Base-by-base conservation (phyloP, 1,140 invertebrate genomes). In the Drosophila baimaii region DNA sequence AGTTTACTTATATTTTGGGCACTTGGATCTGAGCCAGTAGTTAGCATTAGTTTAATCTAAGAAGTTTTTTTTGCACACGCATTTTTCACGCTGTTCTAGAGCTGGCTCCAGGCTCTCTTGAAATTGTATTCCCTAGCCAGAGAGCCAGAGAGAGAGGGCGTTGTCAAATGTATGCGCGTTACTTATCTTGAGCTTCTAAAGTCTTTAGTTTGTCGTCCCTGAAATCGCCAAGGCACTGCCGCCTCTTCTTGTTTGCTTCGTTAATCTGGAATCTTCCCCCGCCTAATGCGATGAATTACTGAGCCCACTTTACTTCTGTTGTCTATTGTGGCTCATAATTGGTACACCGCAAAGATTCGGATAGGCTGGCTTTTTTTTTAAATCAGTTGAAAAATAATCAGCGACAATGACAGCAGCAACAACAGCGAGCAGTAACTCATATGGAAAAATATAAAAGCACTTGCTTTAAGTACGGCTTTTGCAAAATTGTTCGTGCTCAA, bases 251-350 rank as follows among this genome's bases (percentile, higher is more conserved):
- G 12, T 17, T 35, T 19, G 35, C 35, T 54, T 31, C 15, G 17
- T 35, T 35, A 27, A 43, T 43, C 23, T 51, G 27, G 12, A 31
- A 12, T 8, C 13, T 52, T 52, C 10, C 35, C n/a, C n/a, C n/a
- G 21, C 21, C 61, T 65, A 46, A 35, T 35, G 31, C 47, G 6
- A 43, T 29, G 19, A 69, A 55, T 70, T 57, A 56, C 68, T 17
- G 51, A 21, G 31, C 27, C 27, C 65, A 57, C 31, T 71, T 70
- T 25, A 27, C 7, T 37, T 31, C 13, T 21, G 31, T 21, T 21
- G n/a, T 29, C 17, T 17, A 39, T 57, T 57, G 35, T 54, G 25
- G 49, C 39, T 25, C 49, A 31, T 56, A 39, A 46, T 71, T 37
- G 19, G 31, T 54, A 9, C 66, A 56, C 66, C 31, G 65, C 5